Base-by-base conservation (phyloP, 2,113 vertebrate genomes). In the Aramus guarauna region DNA sequence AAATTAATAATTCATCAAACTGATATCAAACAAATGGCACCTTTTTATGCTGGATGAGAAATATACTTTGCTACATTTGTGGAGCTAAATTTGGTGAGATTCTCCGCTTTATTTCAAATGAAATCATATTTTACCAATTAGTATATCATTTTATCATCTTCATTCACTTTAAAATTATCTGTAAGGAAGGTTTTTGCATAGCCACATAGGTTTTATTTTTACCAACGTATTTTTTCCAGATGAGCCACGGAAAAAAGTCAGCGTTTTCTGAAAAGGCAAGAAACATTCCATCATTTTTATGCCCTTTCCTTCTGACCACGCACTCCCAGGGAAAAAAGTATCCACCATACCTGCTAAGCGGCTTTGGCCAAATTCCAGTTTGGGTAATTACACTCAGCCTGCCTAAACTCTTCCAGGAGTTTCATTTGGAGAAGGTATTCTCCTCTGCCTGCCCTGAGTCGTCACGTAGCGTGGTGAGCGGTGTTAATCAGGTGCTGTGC, bases 1-100 rank as follows among this genome's bases (percentile, higher is more conserved):
- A 97, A 98, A 98, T 99, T 98, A 99, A 99, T 99, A 99, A 99
- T 99, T 99, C 98, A 99, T 99, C 97, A 96, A 97, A 97, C 96
- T 60, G 58, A 98, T 98, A 98, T 98, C 98, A 98, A 99, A 98
- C 98, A 99, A 99, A 98, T 97, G 96, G 93, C 96, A 97, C 97
- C 97, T 97, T 98, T 98, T 98, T 98, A 89, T 96, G 97, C 95
- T 93, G 94, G 91, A 95, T 97, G 95, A 97, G 87, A 97, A 97
- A 98, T 97, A 94, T 52, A 88, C 85, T 91, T 97, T 90, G 75
- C 76, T 91, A 84, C 78, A 24, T 87, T 89, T 85, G 77, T 34
- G 6, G 84, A 97, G 92, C 84, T 97, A 94, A 87, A 96, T 96
- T 93, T 75, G 71, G 88, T 90, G 68, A 97, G 96, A 92, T 95